phyloP scores from a whole-genome alignment of 2,888 invertebrate species.

The Drosophila kanekoi region DNA sequence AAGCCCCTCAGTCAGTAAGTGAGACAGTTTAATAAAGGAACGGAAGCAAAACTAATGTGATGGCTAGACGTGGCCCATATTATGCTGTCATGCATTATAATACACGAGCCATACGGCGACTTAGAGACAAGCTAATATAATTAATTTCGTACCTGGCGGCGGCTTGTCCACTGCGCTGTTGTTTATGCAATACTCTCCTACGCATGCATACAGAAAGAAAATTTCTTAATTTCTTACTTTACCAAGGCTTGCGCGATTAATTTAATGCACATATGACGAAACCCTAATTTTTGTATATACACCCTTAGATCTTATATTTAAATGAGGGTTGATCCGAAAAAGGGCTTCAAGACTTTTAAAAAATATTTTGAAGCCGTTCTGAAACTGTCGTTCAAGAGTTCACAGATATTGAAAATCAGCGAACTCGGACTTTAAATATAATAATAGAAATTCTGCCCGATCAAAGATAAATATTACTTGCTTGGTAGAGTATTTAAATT shows the following conservation, averaged over 20 bases:
- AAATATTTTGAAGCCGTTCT: too few relatives aligned
- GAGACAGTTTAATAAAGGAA: conserved; percentile 38
- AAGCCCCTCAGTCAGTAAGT: conserved; percentile 17
- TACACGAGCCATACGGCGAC: conserved; percentile 20
- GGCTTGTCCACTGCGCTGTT: conserved; percentile 10
- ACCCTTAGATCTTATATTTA: too few relatives aligned
- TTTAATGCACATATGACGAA: too few relatives aligned
- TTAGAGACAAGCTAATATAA: conserved; percentile 28
- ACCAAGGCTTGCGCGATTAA: too few relatives aligned
- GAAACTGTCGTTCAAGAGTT: too few relatives aligned
- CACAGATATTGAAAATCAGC: too few relatives aligned
- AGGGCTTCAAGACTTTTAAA: too few relatives aligned
- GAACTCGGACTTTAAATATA: neutral
- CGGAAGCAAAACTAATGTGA: conserved; percentile 45
- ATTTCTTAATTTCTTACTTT: too few relatives aligned
- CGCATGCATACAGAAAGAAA: neutral
- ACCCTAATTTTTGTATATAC: too few relatives aligned
- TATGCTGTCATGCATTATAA: conserved; percentile 26
- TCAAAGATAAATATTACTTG: neutral
- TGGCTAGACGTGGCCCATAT: conserved; percentile 41
- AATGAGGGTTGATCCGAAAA: too few relatives aligned
- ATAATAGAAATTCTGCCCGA: neutral
- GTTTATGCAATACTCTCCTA: neutral
- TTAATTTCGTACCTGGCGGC: conserved; percentile 37
- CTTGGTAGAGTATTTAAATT: neutral